Conservation (phyloP, 1,140 invertebrate species). For the Phocides pigmalion region DNA sequence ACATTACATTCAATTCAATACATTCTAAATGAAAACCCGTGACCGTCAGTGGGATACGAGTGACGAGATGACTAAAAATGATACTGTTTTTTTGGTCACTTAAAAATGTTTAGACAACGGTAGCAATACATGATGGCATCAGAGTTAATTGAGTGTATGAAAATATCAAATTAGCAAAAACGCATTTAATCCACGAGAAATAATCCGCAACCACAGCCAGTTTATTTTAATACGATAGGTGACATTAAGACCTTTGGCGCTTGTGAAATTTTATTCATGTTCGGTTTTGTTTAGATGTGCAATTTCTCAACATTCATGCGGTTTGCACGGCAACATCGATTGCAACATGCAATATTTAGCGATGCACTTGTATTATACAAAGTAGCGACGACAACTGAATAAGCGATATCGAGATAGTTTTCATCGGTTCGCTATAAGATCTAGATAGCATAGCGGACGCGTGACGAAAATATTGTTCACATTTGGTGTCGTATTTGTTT, state of each 20-base stretch:
- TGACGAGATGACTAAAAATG: no score
- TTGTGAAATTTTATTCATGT: slow-evolving; percentile 49
- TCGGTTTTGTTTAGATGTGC: slow-evolving; percentile 47
- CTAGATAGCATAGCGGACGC: neutral
- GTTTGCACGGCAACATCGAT: slow-evolving; percentile 42
- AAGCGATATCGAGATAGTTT: slow-evolving; percentile 15
- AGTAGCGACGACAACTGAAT: slow-evolving; percentile 6
- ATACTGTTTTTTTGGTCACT: no score
- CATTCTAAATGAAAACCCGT: no score
- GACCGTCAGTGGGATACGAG: no score
- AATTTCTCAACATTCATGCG: slow-evolving; percentile 50
- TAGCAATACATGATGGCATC: no score
- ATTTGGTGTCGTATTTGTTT: slow-evolving; percentile 3
- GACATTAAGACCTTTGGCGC: slow-evolving; percentile 23
- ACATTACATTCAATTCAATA: no score
- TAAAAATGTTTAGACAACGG: no score
- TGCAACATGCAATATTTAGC: slow-evolving; percentile 44
- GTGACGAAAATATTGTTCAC: slow-evolving; percentile 18
- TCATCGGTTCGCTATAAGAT: slow-evolving; percentile 21
- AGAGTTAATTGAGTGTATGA: no score
- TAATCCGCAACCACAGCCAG: no score
- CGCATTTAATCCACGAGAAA: no score
- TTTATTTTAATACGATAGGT: slow-evolving; percentile 1
- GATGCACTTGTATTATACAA: slow-evolving; percentile 34
- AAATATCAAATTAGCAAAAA: no score